phyloP scores from a whole-genome alignment of 2,888 invertebrate genomes.

The Eilema depressum region DNA sequence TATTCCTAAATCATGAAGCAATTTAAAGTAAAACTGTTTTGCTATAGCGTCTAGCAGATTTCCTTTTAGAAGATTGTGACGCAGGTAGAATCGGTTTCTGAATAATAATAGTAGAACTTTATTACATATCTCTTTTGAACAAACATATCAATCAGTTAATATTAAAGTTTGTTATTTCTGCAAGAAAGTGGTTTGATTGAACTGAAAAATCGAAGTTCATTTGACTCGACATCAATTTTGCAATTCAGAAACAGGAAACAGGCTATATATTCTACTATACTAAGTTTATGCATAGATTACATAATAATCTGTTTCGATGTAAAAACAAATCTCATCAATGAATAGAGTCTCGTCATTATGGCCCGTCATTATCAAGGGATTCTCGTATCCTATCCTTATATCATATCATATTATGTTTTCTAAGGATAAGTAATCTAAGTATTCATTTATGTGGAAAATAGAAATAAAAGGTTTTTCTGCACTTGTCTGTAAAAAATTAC shows the following conservation, averaged over 20 bases:
- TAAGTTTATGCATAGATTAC: neutral
- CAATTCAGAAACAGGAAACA: too few relatives aligned
- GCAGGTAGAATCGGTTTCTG: neutral
- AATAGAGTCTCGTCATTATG: constrained; percentile 36
- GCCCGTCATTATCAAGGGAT: constrained; percentile 42
- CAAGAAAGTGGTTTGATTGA: too few relatives aligned
- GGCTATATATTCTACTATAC: neutral
- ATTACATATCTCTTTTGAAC: too few relatives aligned
- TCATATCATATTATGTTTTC: constrained; percentile 19
- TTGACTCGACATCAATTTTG: too few relatives aligned
- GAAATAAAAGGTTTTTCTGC: constrained; percentile 32
- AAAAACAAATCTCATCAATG: constrained; percentile 48
- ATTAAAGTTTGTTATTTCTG: too few relatives aligned
- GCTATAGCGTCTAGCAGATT: neutral
- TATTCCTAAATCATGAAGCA: neutral
- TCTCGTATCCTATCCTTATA: constrained; percentile 49
- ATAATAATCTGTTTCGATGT: constrained; percentile 33
- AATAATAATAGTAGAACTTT: too few relatives aligned
- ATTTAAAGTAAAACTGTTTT: neutral
- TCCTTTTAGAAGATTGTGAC: neutral
- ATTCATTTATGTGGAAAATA: constrained; percentile 37
- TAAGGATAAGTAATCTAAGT: constrained; percentile 31
- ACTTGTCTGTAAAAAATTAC: constrained; percentile 30
- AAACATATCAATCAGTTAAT: too few relatives aligned
- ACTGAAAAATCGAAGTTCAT: too few relatives aligned